Evolutionary conservation across 2,113 vertebrate genomes (phyloP).

Genomic region (Nycticorax nycticorax): DNA sequence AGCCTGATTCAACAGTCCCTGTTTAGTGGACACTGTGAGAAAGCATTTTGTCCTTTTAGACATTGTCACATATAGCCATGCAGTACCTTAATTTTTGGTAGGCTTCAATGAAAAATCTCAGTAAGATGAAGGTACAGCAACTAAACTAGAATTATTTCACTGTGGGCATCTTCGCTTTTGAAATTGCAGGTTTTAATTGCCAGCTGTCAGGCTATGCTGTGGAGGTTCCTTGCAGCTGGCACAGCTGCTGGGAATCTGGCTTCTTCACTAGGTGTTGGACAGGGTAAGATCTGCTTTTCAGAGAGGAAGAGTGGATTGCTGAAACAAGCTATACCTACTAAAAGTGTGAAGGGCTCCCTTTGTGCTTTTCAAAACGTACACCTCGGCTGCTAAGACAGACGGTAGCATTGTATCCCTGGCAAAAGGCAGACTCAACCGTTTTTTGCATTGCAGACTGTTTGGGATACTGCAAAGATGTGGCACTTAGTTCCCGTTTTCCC

Average conservation of each 20-base stretch:
- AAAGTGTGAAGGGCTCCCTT: background rate
- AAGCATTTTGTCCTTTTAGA: background rate
- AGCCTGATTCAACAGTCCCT: background rate
- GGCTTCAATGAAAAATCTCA: background rate
- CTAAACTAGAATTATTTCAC: background rate
- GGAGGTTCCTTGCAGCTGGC: background rate
- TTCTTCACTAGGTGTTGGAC: background rate
- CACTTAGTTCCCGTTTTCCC: background rate
- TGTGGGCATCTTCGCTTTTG: background rate
- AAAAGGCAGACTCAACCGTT: background rate
- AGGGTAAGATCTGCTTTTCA: background rate
- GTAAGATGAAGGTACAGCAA: background rate
- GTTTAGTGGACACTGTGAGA: background rate
- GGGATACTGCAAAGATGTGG: background rate
- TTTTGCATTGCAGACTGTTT: background rate
- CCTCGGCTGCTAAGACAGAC: background rate
- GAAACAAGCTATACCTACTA: background rate
- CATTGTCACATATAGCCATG: rapidly evolving
- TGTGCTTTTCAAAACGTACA: rapidly evolving
- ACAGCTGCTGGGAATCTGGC: background rate
- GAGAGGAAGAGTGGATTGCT: background rate
- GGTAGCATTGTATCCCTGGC: background rate
- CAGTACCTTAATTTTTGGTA: background rate
- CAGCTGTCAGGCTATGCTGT: background rate
- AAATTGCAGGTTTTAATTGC: background rate